phyloP scores from a whole-genome alignment of 2,888 invertebrate genomes.

The Euzophera pinguis region DNA sequence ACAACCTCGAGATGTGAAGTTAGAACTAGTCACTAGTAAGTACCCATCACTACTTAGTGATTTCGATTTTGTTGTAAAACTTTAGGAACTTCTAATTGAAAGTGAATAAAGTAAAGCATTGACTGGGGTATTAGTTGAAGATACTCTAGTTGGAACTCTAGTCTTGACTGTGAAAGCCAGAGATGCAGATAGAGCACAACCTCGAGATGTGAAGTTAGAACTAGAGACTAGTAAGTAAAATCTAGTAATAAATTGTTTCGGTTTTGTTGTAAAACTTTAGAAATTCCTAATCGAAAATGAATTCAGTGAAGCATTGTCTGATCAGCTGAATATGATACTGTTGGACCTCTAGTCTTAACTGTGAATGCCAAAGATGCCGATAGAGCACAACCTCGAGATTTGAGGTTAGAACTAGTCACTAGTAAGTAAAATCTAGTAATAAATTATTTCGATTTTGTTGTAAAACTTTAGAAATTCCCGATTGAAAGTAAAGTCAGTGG shows the following conservation, averaged over 20 bases:
- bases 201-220: slow-evolving; percentile 88
- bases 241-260: too few relatives aligned
- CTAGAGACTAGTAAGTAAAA: slow-evolving; percentile 87
- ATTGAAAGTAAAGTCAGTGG: too few relatives aligned
- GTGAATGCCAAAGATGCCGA: slow-evolving; percentile 92
- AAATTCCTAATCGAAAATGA: neutral
- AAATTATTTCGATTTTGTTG: too few relatives aligned
- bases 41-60: slow-evolving; percentile 27
- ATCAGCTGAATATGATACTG: slow-evolving; percentile 89
- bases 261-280: neutral
- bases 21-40: slow-evolving; percentile 90
- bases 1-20: slow-evolving; percentile 87
- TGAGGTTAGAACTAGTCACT: slow-evolving; percentile 87
- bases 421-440: slow-evolving; percentile 79
- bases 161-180: slow-evolving; percentile 89
- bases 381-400: slow-evolving; percentile 88
- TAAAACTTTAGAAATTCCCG: neutral
- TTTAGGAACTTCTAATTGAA: neutral
- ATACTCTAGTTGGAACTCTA: slow-evolving; percentile 89
- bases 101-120: slow-evolving; percentile 88
- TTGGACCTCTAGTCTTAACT: slow-evolving; percentile 89
- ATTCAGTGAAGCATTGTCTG: slow-evolving; percentile 88
- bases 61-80: too few relatives aligned
- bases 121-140: slow-evolving; percentile 88
- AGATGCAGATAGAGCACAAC: slow-evolving; percentile 92